Conservation (phyloP, 2,113 vertebrate genomes). For the Clinocottus analis region DNA sequence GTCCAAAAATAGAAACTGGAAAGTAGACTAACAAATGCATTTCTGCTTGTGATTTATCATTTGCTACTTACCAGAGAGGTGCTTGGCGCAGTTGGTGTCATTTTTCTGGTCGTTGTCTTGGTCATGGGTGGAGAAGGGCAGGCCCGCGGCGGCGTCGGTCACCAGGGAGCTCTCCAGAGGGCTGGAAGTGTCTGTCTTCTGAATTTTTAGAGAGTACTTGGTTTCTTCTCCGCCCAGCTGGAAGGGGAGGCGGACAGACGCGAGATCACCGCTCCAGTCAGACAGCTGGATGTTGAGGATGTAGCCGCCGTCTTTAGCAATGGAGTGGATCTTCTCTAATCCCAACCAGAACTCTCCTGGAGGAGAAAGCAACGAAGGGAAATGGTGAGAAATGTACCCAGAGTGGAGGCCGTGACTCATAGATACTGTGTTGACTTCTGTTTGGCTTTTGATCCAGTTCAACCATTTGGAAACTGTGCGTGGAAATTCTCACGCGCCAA, state of each 20-base stretch:
- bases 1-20: neutral
- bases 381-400: neutral
- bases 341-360: slow-evolving; percentile 97
- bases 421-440: neutral
- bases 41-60: neutral
- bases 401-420: neutral
- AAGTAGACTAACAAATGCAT: neutral
- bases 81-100: slow-evolving; percentile 94
- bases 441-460: neutral
- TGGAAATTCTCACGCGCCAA: too few species aligned
- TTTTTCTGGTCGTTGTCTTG: slow-evolving; percentile 89
- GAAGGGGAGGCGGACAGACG: slow-evolving; percentile 83
- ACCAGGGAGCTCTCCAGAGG: slow-evolving; percentile 85
- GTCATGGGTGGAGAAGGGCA: slow-evolving; percentile 94
- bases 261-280: slow-evolving; percentile 88
- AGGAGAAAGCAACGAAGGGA: slow-evolving; percentile 15
- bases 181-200: slow-evolving; percentile 73
- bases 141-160: slow-evolving; percentile 75
- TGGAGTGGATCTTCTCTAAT: slow-evolving; percentile 88
- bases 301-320: slow-evolving; percentile 82
- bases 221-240: slow-evolving; percentile 86
- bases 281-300: slow-evolving; percentile 87
- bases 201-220: slow-evolving; percentile 87
- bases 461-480: too few species aligned
- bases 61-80: slow-evolving; percentile 88